These are phyloP conservation scores for Scophthalmus maximus DNA, from an alignment of 2,113 vertebrate species.

Conservation along the genomic window DNA sequence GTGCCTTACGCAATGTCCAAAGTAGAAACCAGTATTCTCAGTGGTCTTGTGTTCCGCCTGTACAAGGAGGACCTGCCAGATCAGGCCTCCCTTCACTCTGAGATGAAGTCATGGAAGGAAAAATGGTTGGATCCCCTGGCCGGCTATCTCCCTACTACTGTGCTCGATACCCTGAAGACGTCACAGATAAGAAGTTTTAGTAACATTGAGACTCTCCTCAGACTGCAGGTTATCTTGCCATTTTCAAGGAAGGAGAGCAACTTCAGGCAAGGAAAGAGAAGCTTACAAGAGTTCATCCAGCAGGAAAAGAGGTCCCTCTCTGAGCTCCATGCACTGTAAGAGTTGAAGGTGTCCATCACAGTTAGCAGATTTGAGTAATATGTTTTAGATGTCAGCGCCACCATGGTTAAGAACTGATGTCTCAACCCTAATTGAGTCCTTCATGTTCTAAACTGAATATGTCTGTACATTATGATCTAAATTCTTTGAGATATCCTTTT, in stretches of 20 bases:
- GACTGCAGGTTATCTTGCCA: slow-evolving; percentile 81
- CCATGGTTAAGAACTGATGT: slow-evolving; percentile 67
- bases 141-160: slow-evolving; percentile 78
- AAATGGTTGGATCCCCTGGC: slow-evolving; percentile 79
- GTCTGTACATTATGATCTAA: slow-evolving; percentile 73
- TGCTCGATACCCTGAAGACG: slow-evolving; percentile 81
- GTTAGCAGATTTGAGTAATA: slow-evolving; percentile 39
- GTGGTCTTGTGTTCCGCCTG: slow-evolving; percentile 73
- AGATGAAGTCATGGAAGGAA: slow-evolving; percentile 82
- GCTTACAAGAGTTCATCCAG: slow-evolving; percentile 77
- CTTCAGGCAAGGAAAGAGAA: slow-evolving; percentile 79
- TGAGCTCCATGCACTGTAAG: slow-evolving; percentile 81
- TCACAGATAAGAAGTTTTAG: slow-evolving; percentile 79
- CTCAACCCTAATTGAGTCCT: slow-evolving; percentile 56
- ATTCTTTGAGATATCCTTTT: slow-evolving; percentile 60
- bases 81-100: slow-evolving; percentile 70
- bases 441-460: slow-evolving; percentile 51
- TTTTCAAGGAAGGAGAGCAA: slow-evolving; percentile 81
- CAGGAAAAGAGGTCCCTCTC: slow-evolving; percentile 70
- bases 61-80: slow-evolving; percentile 84
- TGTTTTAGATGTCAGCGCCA: slow-evolving; percentile 59
- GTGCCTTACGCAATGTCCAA: slow-evolving; percentile 87
- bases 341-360: slow-evolving; percentile 50
- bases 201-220: slow-evolving; percentile 83
- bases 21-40: slow-evolving; percentile 77